Evolutionary conservation across 1,140 invertebrate species (phyloP).

Genomic region (Megalopta genalis): DNA sequence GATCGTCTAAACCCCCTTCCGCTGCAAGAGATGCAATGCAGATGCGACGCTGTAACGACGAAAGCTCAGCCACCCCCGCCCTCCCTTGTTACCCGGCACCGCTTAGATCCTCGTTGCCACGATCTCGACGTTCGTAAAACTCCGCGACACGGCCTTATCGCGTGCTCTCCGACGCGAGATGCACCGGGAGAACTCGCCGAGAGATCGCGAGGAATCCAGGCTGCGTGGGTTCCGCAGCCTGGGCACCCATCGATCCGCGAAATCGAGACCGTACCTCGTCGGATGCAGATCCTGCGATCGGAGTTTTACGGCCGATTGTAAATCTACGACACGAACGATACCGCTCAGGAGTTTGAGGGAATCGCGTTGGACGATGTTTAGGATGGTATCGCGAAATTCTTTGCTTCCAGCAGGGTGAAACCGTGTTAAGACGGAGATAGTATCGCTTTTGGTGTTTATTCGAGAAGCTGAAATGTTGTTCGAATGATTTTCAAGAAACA

Average conservation of each 20-base stretch:
- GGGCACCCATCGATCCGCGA: conserved; percentile 1
- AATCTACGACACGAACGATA: not conserved
- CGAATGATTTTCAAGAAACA: too few relatives aligned
- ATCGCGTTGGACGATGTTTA: too few relatives aligned
- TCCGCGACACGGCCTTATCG: conserved; percentile 38
- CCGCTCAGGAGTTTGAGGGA: too few relatives aligned
- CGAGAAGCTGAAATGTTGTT: too few relatives aligned
- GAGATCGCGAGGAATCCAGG: conserved; percentile 18
- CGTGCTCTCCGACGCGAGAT: too few relatives aligned
- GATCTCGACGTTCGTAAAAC: conserved; percentile 43
- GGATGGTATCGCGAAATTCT: too few relatives aligned
- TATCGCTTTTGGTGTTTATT: too few relatives aligned
- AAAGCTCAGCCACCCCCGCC: not conserved
- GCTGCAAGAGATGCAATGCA: conserved; percentile 39
- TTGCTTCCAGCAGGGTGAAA: too few relatives aligned
- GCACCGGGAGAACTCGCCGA: too few relatives aligned
- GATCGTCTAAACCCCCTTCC: conserved; percentile 33
- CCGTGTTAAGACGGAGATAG: too few relatives aligned
- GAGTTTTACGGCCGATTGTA: not conserved
- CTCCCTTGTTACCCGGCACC: not conserved
- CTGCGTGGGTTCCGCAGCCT: conserved; percentile 21
- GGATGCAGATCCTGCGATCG: not conserved
- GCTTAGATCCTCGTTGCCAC: conserved; percentile 33
- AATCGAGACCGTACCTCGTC: conserved; percentile 4
- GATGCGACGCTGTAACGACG: conserved; percentile 31